Conservation (phyloP, 2,797 vertebrate genomes). For the Chrosomus eos region DNA sequence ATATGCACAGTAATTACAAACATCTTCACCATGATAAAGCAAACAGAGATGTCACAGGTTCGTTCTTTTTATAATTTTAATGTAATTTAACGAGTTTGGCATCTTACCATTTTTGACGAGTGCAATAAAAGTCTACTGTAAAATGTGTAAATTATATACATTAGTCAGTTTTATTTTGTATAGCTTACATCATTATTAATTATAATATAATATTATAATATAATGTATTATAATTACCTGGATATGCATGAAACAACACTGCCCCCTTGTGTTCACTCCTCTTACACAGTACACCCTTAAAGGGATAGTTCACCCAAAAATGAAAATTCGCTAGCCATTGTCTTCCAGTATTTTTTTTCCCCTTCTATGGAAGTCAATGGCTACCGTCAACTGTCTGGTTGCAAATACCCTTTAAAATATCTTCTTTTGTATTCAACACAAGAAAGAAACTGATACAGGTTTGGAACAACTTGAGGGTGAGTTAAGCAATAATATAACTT, state of each 20-base stretch:
- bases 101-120: background rate
- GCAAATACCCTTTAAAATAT: too few species aligned
- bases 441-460: too few species aligned
- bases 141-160: too few species aligned
- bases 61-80: background rate
- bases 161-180: background rate
- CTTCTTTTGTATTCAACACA: too few species aligned
- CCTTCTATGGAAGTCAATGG: too few species aligned
- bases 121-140: background rate
- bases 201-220: background rate
- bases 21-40: background rate
- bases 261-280: slow-evolving; percentile 8
- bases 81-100: background rate
- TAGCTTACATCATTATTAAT: background rate
- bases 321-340: too few species aligned
- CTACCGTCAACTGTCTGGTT: too few species aligned
- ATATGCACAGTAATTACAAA: background rate
- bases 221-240: background rate
- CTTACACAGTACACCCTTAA: background rate
- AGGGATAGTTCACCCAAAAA: too few species aligned
- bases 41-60: background rate
- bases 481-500: too few species aligned
- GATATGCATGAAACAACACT: background rate
- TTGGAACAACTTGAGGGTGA: too few species aligned
- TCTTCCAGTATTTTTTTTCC: too few species aligned